Evolutionary conservation across 2,888 invertebrate species (phyloP), one percentile per base, ranked within the genome.

Genomic region (Linnaemya tessellans): DNA sequence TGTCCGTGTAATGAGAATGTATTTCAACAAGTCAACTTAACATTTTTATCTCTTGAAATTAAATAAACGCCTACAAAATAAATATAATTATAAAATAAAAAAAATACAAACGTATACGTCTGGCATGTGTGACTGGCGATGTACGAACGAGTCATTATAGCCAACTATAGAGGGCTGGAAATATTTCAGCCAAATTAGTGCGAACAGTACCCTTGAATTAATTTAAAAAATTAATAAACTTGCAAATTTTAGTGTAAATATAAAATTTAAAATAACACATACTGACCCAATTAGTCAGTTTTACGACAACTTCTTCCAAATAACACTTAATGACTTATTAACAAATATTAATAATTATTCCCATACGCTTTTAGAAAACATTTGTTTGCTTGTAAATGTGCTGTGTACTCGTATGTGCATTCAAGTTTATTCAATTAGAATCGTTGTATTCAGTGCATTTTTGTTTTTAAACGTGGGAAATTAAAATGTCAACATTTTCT

Each of bases 51-150:
- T 68, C 25, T 41, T 79, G 51, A 30, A 62, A 43, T 5, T 54
- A 54, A 64, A 71, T 54, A 74, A 84, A 84, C 84, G 84, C 84
- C 84, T 60, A 84, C 84, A 79, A 84, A 84, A 84, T 84, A 84
- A 74, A 70, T 10, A 62, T 3, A 58, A 79, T 74, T 83, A 51
- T 60, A 51, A 65, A 77, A 71, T 35, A 13, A 11, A 56, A 79
- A 51, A 65, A 77, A 71, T 35, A 13, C 11, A 56, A 79, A 68
- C 78, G 83, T 73, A 84, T 74, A 84, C 74, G 70, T 74, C 64
- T 54, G 74, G 35, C 41, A 30, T 58, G 20, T 20, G n/a, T 64
- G 54, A 54, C 20, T 30, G 51, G 49, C 56, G 46, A 43, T 46
- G 62, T 43, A 64, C 64, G n/a, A 64, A 51, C 22, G 64, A 3